Evolutionary conservation across 2,797 vertebrate genomes (phyloP), one percentile per base, ranked within the genome.

Genomic region (Loriculus beryllinus): DNA sequence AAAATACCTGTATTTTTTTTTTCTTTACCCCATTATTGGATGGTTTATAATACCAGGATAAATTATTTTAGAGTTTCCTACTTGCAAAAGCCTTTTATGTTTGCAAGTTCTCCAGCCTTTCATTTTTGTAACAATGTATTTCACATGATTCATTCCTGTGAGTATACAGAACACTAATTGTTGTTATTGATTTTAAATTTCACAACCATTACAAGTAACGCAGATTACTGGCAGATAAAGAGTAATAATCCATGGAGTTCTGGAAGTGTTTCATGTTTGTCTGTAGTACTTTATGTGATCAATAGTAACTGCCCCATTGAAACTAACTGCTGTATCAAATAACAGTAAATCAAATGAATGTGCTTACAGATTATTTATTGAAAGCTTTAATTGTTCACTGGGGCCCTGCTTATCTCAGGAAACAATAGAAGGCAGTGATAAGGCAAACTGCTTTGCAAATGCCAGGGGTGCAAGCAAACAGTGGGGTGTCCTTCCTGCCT

Each of bases 231-330:
- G 97, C 97, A 98, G 98, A 98, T 98, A 98, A 98, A 98, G 97
- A 98, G 97, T 98, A 98, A 98, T 98, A 98, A 98, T 98, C 98
- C 97, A 97, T 98, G 97, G 97, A 98, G 96, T 98, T 98, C 97
- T 97, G 95, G 96, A 97, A 97, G 97, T 98, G 98, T 97, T 98
- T 98, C 97, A 70, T 98, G 98, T 98, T 98, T 98, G 97, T 98
- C 97, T 98, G 97, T 96, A 97, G 97, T 98, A 97, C 97, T 98
- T 98, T 97, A 97, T 87, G 97, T 98, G 98, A 98, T 98, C 98
- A 98, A 98, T 98, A 98, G 98, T 98, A 98, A 98, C 97, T 98
- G 97, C 97, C 97, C 97, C 97, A 98, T 98, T 98, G 98, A 98
- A 98, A 98, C 98, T 98, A 98, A 98, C 98, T 97, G 98, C 97